A percentile compares a stretch with the other conserved stretches of the same genome.
Conservation (phyloP, 1,140 invertebrate species). For the Saxidomus purpurata region DNA sequence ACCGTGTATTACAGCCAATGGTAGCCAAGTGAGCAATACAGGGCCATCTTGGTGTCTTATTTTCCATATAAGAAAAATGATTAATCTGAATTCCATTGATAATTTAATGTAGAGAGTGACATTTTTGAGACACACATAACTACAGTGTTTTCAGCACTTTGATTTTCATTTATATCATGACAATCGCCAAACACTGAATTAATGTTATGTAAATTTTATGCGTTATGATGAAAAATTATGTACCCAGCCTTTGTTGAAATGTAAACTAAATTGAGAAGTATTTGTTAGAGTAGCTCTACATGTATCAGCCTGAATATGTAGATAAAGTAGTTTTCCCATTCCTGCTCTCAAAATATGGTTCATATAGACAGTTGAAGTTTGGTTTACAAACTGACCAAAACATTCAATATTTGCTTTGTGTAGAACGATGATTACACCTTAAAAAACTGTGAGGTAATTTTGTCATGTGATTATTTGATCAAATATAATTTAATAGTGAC, state of each 20-base stretch:
- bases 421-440: neutral
- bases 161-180: no score
- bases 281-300: neutral
- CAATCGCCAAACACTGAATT: neutral
- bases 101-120: no score
- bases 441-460: neutral
- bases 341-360: no score
- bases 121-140: no score
- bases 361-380: neutral
- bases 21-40: no score
- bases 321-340: neutral
- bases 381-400: neutral
- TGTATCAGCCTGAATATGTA: neutral
- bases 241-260: neutral
- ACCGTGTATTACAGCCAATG: no score
- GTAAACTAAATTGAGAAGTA: neutral
- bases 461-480: neutral
- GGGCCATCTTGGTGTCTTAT: no score
- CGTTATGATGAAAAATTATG: neutral
- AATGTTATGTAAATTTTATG: neutral
- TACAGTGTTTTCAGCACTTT: no score
- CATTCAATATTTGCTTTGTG: constrained; percentile 1
- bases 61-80: no score
- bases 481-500: neutral
- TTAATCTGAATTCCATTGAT: no score